Conservation (phyloP, 2,888 invertebrate species). For the Liposcelis brunnea region DNA sequence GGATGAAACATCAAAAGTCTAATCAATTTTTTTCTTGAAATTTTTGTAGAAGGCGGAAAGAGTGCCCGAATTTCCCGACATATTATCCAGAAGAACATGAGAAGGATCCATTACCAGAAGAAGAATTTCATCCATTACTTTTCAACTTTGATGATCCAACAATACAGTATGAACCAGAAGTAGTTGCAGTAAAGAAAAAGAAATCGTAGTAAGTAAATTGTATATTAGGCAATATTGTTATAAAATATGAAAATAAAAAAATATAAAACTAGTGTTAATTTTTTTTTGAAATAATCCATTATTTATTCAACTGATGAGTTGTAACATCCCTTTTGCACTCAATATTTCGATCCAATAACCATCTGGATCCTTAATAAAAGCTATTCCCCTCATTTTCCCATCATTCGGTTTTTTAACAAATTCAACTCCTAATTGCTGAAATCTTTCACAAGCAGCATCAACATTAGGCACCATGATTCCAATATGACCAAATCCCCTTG, state of each 20-base stretch:
- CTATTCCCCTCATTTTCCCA: conserved; percentile 79
- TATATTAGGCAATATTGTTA: neutral
- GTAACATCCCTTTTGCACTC: conserved; percentile 19
- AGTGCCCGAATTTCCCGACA: conserved; percentile 65
- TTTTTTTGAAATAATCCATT: too few species aligned
- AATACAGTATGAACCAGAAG: conserved; percentile 40
- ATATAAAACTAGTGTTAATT: too few species aligned
- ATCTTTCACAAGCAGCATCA: conserved; percentile 68
- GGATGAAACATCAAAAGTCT: neutral
- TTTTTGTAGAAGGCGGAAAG: conserved; percentile 18
- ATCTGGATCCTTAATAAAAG: conserved; percentile 90
- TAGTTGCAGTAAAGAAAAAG: conserved; percentile 13
- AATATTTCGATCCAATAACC: conserved; percentile 95
- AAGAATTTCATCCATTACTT: conserved; percentile 56
- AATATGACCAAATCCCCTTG: conserved; percentile 81
- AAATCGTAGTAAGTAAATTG: conserved; percentile 4
- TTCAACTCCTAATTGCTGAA: conserved; percentile 69
- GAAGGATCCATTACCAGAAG: conserved; percentile 38
- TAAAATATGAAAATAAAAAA: neutral
- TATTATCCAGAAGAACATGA: conserved; percentile 39
- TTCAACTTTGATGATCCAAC: conserved; percentile 58
- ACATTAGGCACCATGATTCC: conserved; percentile 83
- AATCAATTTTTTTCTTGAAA: neutral
- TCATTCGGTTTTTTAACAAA: conserved; percentile 82
- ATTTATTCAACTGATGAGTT: neutral